A percentile compares a stretch with the other conserved stretches of the same genome.
phyloP scores from a whole-genome alignment of 2,888 invertebrate species.

The Embidobia sp. region DNA sequence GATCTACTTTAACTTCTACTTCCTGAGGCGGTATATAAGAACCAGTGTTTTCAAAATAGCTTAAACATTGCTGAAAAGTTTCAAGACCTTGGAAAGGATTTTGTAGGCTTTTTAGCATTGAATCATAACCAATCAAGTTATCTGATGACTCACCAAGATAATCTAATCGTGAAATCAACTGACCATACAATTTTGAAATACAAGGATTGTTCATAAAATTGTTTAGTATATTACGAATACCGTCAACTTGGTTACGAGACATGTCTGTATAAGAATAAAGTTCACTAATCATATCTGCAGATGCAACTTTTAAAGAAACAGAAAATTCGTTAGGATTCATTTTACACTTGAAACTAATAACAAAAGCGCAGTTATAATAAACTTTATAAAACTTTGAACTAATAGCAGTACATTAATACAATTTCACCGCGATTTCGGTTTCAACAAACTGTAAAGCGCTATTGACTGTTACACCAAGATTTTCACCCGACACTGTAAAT shows the following conservation, averaged over 20 bases:
- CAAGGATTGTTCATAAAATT: slow-evolving; percentile 10
- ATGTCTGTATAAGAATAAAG: slow-evolving; percentile 13
- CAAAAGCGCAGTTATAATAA: background rate
- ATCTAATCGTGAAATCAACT: slow-evolving; percentile 24
- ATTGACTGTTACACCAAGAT: slow-evolving; percentile 6
- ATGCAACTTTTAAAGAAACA: background rate
- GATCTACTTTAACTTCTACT: slow-evolving; percentile 4
- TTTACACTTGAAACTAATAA: background rate
- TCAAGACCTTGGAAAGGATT: slow-evolving; percentile 23
- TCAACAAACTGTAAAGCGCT: slow-evolving; percentile 11
- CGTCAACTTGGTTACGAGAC: slow-evolving; percentile 25
- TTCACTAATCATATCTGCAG: slow-evolving; percentile 16
- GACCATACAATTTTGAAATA: slow-evolving; percentile 3
- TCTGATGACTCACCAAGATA: slow-evolving; percentile 30
- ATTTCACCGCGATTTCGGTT: background rate
- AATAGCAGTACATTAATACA: background rate
- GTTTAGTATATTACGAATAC: slow-evolving; percentile 29
- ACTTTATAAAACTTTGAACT: background rate
- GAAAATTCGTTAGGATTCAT: slow-evolving; percentile 22
- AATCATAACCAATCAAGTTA: slow-evolving; percentile 24
- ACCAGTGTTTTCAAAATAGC: slow-evolving; percentile 4
- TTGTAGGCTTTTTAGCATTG: slow-evolving; percentile 26
- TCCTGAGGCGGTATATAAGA: slow-evolving; percentile 8
- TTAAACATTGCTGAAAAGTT: background rate
- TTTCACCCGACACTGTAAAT: background rate